A percentile compares a stretch with the other conserved stretches of the same genome.
These are phyloP conservation scores for Allobates femoralis DNA, from an alignment of 2,797 vertebrate genomes.

Conservation along the genomic window DNA sequence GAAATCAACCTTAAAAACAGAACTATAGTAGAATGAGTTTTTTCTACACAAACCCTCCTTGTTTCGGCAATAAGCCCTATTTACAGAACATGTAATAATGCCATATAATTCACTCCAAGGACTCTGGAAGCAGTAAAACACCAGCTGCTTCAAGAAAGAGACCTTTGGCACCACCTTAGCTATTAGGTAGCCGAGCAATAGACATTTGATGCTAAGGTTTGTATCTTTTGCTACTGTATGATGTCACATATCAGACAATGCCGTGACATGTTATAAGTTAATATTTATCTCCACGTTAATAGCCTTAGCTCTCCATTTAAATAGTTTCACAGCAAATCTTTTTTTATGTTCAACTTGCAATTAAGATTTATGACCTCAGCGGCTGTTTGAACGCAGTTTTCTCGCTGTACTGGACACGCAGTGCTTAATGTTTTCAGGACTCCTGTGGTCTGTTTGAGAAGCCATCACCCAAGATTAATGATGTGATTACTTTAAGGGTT, in stretches of 20 bases:
- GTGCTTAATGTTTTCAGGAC: conserved; percentile 17
- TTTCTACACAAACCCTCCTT: no score
- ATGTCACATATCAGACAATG: conserved; percentile 8
- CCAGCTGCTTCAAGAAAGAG: neutral
- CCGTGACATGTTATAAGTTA: conserved; percentile 19
- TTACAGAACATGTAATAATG: neutral
- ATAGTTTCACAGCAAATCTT: conserved; percentile 31
- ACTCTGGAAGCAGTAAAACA: neutral
- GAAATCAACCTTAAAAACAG: no score
- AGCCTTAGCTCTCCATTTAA: conserved; percentile 31
- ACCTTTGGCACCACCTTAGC: neutral
- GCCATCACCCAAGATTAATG: conserved; percentile 53
- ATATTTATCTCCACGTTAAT: conserved; percentile 48
- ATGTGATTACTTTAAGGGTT: conserved; percentile 3
- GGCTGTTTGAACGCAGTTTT: conserved; percentile 28
- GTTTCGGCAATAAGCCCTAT: no score
- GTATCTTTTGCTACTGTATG: neutral
- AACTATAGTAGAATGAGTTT: no score
- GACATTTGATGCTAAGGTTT: neutral
- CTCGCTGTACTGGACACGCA: neutral
- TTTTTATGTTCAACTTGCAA: conserved; percentile 55
- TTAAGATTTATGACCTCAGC: conserved; percentile 51
- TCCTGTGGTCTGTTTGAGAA: conserved; percentile 21
- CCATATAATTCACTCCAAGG: neutral
- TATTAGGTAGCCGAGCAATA: neutral